Conservation (phyloP, 2,113 vertebrate species). For the Mastomys natalensis region DNA sequence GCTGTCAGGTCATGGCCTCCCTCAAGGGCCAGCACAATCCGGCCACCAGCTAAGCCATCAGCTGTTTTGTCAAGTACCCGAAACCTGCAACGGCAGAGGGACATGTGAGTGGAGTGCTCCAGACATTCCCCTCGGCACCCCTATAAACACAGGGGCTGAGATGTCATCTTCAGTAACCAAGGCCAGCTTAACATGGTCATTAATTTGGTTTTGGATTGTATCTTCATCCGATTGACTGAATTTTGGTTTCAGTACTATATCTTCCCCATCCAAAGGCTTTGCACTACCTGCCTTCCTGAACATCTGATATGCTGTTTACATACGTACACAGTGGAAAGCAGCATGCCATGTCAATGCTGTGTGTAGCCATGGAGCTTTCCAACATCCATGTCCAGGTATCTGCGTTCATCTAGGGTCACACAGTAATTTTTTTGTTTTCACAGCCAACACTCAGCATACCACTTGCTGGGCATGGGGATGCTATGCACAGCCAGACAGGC, state of each 20-base stretch:
- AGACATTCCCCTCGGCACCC: conserved; percentile 54
- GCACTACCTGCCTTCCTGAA: not conserved
- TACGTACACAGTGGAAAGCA: rapidly evolving
- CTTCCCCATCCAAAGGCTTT: not conserved
- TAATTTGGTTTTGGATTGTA: conserved; percentile 33
- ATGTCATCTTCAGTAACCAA: conserved; percentile 77
- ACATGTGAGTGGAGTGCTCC: conserved; percentile 69
- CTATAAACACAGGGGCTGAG: conserved; percentile 83
- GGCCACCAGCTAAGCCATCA: conserved; percentile 97
- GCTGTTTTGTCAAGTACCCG: conserved; percentile 98
- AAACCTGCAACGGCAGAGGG: conserved; percentile 91
- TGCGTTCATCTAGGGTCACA: not conserved
- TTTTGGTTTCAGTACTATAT: not conserved
- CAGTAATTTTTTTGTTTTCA: no score
- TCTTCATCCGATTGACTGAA: conserved; percentile 79
- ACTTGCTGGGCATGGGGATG: rapidly evolving
- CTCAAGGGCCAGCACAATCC: conserved; percentile 95
- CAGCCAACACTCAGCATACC: rapidly evolving
- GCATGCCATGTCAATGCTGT: rapidly evolving
- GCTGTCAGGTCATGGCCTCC: conserved; percentile 98
- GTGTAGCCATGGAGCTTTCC: rapidly evolving
- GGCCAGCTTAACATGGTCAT: conserved; percentile 85
- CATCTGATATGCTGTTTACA: rapidly evolving
- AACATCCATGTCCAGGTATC: rapidly evolving
- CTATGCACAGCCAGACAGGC: not conserved